Evolutionary conservation across 1,140 invertebrate species (phyloP), one percentile per base, ranked within the genome.

Genomic region (Aphidius gifuensis): DNA sequence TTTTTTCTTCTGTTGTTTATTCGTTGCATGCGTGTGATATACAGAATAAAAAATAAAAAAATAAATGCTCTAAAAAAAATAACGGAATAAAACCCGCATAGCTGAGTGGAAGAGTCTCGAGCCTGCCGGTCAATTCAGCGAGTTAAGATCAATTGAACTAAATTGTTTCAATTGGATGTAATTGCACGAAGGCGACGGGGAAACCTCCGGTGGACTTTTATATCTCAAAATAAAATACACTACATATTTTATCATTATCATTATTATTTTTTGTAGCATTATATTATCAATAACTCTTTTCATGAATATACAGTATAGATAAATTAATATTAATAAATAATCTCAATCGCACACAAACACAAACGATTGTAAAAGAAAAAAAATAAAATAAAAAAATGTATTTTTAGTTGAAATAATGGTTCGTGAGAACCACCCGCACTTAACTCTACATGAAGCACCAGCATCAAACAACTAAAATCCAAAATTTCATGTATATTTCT

Each of bases 111-210:
- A 45, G 48, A 58, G 39, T 55, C 43, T 47, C 56, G 46, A 58
- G 62, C 60, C 57, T 66, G 61, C 55, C 61, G 48, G 44, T 65
- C 74, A 80, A 80, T 80, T 80, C 71, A 74, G 76, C 75, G 65
- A 76, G 71, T 79, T 80, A 78, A 80, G 70, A 61, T 72, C 73
- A 78, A 80, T 80, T 80, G 75, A 70, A 69, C 73, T 79, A 71
- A 79, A 80, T 76, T 80, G 71, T 61, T 62, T 75, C 72, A 80
- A 80, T 80, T 80, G 76, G 65, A 71, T 49, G 69, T 78, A 78
- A 78, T 78, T 77, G 74, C 67, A 66, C 69, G 72, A 77, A 75
- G 71, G 74, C 76, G 74, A 78, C 74, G 73, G 76, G 76, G 72
- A 73, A 77, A 6, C 23, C 50, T 9, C 8, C 4, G 23, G 32